Percentiles rank a stretch among this genome's conserved stretches.
Conservation (phyloP, 2,888 invertebrate genomes). For the Sinohyriopsis cumingii region DNA sequence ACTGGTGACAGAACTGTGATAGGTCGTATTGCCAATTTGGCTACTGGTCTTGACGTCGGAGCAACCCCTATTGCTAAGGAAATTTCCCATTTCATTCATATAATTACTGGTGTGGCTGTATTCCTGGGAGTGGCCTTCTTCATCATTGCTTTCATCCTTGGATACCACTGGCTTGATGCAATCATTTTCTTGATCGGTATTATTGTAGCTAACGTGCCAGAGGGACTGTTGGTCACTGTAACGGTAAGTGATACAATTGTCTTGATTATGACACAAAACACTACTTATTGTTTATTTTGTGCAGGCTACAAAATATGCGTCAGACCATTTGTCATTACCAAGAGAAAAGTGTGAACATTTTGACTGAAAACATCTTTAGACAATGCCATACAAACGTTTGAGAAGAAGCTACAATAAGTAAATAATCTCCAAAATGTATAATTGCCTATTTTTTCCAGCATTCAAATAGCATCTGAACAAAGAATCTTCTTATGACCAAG, state of each 20-base stretch:
- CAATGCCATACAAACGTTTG: too few species aligned
- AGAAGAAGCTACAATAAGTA: too few species aligned
- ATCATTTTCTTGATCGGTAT: constrained; percentile 98
- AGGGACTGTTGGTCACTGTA: constrained; percentile 97
- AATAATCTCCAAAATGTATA: too few species aligned
- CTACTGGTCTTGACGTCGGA: constrained; percentile 71
- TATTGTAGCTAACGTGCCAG: constrained; percentile 99
- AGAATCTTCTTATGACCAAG: too few species aligned
- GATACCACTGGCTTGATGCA: constrained; percentile 99
- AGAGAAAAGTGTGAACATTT: background rate
- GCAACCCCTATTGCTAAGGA: constrained; percentile 99
- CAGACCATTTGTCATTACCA: too few species aligned
- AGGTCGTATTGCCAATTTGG: constrained; percentile 73
- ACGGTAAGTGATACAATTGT: constrained; percentile 79
- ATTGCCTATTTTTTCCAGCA: too few species aligned
- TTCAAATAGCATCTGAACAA: too few species aligned
- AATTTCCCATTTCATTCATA: constrained; percentile 98
- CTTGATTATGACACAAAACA: background rate
- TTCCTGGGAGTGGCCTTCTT: constrained; percentile 93
- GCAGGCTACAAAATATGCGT: too few species aligned
- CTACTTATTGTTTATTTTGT: too few species aligned
- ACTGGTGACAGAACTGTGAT: constrained; percentile 72
- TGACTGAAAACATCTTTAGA: background rate
- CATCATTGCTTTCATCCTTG: constrained; percentile 95
- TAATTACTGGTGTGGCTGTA: constrained; percentile 92